Conservation (phyloP, 2,113 vertebrate species). For the Suricata suricatta region DNA sequence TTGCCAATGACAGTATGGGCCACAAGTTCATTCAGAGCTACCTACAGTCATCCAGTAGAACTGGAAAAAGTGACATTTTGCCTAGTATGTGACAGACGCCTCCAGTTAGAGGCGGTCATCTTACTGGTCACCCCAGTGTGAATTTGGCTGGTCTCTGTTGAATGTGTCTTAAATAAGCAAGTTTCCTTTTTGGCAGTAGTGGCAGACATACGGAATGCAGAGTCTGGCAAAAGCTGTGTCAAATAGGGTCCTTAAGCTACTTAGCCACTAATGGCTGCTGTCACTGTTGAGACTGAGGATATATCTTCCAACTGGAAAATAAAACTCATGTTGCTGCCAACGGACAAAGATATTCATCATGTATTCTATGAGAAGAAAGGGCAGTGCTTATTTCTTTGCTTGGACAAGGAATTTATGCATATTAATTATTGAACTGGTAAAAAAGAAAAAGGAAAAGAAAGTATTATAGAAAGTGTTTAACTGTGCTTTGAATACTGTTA, state of each 20-base stretch:
- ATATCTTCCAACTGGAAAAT: constrained; percentile 62
- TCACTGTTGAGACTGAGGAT: constrained; percentile 43
- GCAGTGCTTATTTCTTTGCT: neutral
- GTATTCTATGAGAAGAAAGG: constrained; percentile 10
- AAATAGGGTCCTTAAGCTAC: neutral
- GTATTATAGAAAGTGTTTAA: neutral
- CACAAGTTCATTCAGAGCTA: neutral
- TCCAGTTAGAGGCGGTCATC: neutral
- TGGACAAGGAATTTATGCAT: neutral
- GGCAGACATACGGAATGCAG: constrained; percentile 28
- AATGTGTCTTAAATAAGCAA: constrained; percentile 65
- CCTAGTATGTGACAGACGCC: neutral
- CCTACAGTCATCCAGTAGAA: neutral
- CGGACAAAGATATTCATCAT: neutral
- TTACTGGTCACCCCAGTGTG: neutral
- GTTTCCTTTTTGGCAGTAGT: constrained; percentile 51
- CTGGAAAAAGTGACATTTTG: neutral
- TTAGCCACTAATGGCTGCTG: constrained; percentile 29
- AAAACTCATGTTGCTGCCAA: constrained; percentile 50
- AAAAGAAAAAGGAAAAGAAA: neutral
- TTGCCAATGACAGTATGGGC: neutral
- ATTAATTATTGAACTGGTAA: neutral
- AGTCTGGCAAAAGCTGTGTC: constrained; percentile 36
- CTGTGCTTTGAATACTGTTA: neutral
- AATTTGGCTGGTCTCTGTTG: neutral